phyloP scores from a whole-genome alignment of 35 echinoderm and acorn worm species.

The Apostichopus parvimensis region DNA sequence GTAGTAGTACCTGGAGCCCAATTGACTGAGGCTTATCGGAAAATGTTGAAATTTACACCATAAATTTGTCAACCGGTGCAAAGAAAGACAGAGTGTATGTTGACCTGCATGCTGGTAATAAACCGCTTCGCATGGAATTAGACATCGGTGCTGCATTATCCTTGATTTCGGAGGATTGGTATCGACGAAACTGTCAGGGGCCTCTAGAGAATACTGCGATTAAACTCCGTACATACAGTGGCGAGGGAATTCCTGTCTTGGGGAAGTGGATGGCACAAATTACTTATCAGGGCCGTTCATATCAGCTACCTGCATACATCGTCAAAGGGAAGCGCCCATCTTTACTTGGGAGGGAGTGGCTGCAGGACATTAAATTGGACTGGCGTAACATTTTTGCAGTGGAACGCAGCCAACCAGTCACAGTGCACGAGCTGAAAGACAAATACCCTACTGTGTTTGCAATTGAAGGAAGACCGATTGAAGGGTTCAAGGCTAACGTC shows the following conservation, averaged over 20 bases:
- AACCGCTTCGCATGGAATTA: not conserved
- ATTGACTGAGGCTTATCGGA: no score
- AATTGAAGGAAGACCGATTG: not conserved
- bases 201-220: no score
- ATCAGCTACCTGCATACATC: not conserved
- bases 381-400: conserved; percentile 15
- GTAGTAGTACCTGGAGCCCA: no score
- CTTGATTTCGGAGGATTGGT: no score
- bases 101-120: not conserved
- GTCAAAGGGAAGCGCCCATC: conserved; percentile 6
- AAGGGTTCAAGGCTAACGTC: conserved; percentile 51
- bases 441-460: not conserved
- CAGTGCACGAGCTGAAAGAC: not conserved
- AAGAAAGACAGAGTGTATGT: not conserved
- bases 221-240: not conserved
- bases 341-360: conserved; percentile 3
- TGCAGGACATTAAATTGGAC: not conserved
- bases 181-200: no score
- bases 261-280: not conserved
- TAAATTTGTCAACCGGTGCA: no score
- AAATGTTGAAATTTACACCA: no score
- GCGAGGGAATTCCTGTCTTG: not conserved
- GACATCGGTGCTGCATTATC: no score
- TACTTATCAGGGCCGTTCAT: not conserved
- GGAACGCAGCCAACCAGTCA: not conserved